These are phyloP conservation scores for Eurois occulta DNA, from an alignment of 2,888 invertebrate species.

Conservation along the genomic window DNA sequence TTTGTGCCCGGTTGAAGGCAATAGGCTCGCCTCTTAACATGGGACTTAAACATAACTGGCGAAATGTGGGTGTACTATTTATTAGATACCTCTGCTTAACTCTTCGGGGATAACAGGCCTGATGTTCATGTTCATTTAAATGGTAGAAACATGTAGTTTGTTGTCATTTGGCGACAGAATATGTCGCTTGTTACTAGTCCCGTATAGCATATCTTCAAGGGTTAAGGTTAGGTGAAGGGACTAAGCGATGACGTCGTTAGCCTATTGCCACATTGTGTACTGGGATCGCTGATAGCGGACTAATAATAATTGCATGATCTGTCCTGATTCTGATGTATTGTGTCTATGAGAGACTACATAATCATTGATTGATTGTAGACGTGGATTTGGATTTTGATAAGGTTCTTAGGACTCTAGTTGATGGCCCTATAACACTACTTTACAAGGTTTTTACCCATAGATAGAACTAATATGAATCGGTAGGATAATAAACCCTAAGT, in stretches of 20 bases:
- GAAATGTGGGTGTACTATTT: no score
- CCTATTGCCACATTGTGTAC: slow-evolving; percentile 34
- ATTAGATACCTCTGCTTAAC: no score
- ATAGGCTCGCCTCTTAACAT: no score
- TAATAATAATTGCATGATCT: slow-evolving; percentile 22
- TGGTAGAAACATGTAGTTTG: not conserved
- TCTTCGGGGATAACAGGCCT: no score
- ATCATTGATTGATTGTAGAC: not conserved
- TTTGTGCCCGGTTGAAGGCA: no score
- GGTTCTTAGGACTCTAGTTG: not conserved
- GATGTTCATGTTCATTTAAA: not conserved
- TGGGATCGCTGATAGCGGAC: slow-evolving; percentile 8
- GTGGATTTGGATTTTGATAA: no score
- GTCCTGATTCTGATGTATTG: slow-evolving; percentile 10
- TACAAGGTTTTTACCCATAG: no score
- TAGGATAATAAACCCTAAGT: no score
- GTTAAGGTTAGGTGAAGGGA: slow-evolving; percentile 7
- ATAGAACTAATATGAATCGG: no score
- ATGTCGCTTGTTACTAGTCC: not conserved
- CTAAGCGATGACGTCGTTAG: slow-evolving; percentile 42
- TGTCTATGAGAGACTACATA: not conserved
- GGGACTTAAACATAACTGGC: no score
- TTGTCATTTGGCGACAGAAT: not conserved
- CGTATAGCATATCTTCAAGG: slow-evolving; percentile 1
- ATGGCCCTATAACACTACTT: not conserved